Base-by-base conservation (phyloP, 2,888 invertebrate genomes). In the Oeneis ivallda region DNA sequence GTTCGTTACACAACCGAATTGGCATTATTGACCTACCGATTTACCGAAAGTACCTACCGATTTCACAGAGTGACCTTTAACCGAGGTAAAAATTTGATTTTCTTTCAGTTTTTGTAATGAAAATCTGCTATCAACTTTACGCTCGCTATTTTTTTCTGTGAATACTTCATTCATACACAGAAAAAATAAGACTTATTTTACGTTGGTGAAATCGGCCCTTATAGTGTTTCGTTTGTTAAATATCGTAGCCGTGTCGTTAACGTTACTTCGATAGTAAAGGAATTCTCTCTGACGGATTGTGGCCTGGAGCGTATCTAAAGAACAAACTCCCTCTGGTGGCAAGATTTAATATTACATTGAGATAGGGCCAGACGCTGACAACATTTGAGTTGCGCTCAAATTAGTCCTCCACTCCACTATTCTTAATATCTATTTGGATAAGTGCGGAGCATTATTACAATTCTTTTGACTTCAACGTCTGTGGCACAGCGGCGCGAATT, bases 331-430 rank as follows among this genome's bases (percentile, higher is more conserved):
- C 67, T 67, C 71, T 66, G 66, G 71, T 70, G 67, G 64, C 63
- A 53, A 67, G 67, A 71, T 71, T 71, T 71, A 65, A 71, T 69
- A 71, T 68, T 67, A 67, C 64, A 64, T 37, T 64, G 62, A 53
- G 53, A 65, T 65, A 69, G 64, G 54, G 62, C 60, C 58, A 64
- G 61, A 37, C 59, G 52, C 52, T 63, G 63, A 66, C 65, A 66
- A 61, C 60, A 63, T 63, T 63, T 59, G 56, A 60, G 68, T 39
- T 45, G 39, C 15, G 56, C 56, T 52, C 43, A 68, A 68, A 68
- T 68, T 68, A 65, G 62, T 65, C 63, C 60, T 39, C 26, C 52
- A 19, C 52, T 19, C 10, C 41, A 52, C 15, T 52, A 26, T 59
- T 39, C 54, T 52, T 15, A 56, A 19, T 39, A 37, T n/a, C 39